Evolutionary conservation across 2,797 vertebrate species (phyloP).

Genomic region (Lagorchestes hirsutus): DNA sequence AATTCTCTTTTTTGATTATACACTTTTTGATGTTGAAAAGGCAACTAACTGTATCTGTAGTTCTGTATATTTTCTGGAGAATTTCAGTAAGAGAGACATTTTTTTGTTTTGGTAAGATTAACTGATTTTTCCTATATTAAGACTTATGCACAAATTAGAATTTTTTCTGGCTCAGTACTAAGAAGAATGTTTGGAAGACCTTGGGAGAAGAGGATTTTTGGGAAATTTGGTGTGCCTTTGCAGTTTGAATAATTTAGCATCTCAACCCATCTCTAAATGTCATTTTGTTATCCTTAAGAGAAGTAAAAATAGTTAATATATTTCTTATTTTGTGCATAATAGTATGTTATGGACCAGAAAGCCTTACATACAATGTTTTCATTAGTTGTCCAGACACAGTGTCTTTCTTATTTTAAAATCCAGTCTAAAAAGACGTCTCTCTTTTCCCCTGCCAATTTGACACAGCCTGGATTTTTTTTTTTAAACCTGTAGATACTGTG

Average conservation of each 20-base stretch:
- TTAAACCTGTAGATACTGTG: not conserved
- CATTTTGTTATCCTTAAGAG: not conserved
- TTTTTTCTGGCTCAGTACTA: constrained; percentile 30
- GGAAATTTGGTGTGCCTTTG: not conserved
- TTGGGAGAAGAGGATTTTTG: not conserved
- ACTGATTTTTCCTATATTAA: constrained; percentile 20
- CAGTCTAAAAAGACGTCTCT: not conserved
- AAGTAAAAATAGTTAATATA: not conserved
- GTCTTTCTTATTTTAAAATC: not conserved
- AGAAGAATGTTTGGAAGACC: constrained; percentile 4
- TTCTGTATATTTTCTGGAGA: constrained; percentile 1
- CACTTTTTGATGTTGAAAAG: constrained; percentile 14
- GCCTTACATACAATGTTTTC: not conserved
- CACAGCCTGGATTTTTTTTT: not conserved
- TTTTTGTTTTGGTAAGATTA: not conserved
- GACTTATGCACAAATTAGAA: not conserved
- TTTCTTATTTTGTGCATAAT: not conserved
- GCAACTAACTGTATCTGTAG: not conserved
- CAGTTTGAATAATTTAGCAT: not conserved
- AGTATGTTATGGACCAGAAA: not conserved
- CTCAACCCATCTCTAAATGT: not conserved
- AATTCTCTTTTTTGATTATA: not conserved
- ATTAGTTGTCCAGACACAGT: not conserved
- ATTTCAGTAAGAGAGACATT: constrained; percentile 23
- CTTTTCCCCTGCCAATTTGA: not conserved